Base-by-base conservation (phyloP, 2,888 invertebrate species). In the Drosophila mayaguana region DNA sequence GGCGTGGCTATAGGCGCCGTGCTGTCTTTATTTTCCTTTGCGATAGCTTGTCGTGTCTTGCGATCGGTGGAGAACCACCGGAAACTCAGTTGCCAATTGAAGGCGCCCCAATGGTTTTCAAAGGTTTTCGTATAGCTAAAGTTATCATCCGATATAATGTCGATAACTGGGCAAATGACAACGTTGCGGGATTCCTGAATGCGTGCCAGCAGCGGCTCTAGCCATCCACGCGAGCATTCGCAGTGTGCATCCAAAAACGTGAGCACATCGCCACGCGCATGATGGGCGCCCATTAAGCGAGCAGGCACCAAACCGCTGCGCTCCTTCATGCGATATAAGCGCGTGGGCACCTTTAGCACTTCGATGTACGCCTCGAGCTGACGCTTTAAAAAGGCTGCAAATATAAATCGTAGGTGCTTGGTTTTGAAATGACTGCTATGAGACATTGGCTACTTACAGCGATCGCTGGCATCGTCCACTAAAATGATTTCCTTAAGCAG, bases 241-340 rank as follows among this genome's bases (percentile, higher is more conserved):
- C 99, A 99, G 93, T 99, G 99, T 2, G 99, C 98, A 92, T 99
- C 99, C 65, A 99, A 94, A 94, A 99, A 99, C 16, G 98, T 99
- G 3, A 96, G 93, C 5, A 96, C 96, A 83, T 96, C 95, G 1
- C 97, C 97, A 51, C 92, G 93, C 0, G 97, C 96, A 77, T 94
- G 93, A 54, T 93, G 93, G 0, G 97, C 97, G 50, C 98, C 98
- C 91, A 96, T 93, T 40, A 98, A 93, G 65, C 98, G 94, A 0
- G 98, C 97, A 78, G 96, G 94, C 32, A 98, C 96, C 46, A 98
- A 93, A 5, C 98, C 98, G 53, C 96, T 94, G 68, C 98, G 94
- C 72, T 94, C 92, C 28, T 92, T 88, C 56, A 96, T 95, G 60
- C 97, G 94, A 55, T 96, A 91, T 28, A 97, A 93, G 72, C 93